Conservation (phyloP, 2,888 invertebrate species). For the Nowickia ferox region DNA sequence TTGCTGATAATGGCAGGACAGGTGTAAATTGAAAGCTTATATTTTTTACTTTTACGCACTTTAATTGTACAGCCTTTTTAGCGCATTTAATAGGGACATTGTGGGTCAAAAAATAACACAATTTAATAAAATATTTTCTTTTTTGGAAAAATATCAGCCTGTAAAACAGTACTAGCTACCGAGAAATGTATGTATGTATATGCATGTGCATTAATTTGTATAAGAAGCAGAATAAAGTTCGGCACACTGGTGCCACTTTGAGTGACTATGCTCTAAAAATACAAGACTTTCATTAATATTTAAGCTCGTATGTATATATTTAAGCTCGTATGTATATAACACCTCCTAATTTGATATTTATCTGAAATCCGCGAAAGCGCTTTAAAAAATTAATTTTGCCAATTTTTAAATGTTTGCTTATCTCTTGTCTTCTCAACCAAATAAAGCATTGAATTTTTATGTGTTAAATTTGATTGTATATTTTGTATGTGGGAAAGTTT, state of each 20-base stretch:
- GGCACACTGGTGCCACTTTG: too few species aligned
- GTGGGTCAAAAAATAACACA: background rate
- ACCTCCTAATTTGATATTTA: background rate
- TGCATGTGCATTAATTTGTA: background rate
- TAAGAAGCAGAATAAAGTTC: background rate
- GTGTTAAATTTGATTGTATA: slow-evolving; percentile 17
- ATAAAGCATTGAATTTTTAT: slow-evolving; percentile 52
- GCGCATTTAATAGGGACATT: background rate
- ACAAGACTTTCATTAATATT: background rate
- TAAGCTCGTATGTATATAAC: background rate
- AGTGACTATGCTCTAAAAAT: too few species aligned
- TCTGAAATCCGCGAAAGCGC: slow-evolving; percentile 17
- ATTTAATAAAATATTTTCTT: background rate
- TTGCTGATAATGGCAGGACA: slow-evolving; percentile 14
- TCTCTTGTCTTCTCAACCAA: slow-evolving; percentile 42
- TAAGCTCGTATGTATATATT: background rate
- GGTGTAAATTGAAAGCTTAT: slow-evolving; percentile 5
- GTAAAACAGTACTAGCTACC: too few species aligned
- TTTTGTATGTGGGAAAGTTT: slow-evolving; percentile 56
- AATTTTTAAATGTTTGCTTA: slow-evolving; percentile 32
- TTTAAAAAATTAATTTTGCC: slow-evolving; percentile 25
- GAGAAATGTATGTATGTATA: background rate
- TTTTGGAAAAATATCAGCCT: too few species aligned
- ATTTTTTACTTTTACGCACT: slow-evolving; percentile 30
- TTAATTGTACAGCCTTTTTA: background rate